These are phyloP conservation scores for Phocoena phocoena DNA, from an alignment of 2,113 vertebrate genomes.

Conservation along the genomic window DNA sequence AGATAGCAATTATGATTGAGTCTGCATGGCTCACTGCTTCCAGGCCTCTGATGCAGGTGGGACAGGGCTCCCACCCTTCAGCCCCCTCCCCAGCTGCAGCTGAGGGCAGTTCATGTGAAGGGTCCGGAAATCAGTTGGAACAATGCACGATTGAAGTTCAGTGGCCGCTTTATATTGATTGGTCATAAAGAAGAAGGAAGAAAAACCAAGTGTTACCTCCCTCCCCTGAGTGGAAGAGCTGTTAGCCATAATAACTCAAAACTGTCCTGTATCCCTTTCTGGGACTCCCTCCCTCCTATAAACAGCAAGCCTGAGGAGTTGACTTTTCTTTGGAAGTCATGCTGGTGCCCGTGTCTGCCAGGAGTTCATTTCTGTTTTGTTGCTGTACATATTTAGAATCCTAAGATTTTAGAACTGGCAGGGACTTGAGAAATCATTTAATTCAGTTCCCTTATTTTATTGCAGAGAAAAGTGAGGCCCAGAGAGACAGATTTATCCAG, in stretches of 20 bases:
- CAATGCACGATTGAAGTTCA: conserved; percentile 68
- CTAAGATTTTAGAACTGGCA: neutral
- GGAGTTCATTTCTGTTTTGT: conserved; percentile 28
- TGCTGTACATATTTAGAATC: neutral
- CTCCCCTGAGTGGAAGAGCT: neutral
- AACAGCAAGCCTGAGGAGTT: neutral
- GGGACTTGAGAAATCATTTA: conserved; percentile 25
- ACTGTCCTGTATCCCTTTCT: neutral
- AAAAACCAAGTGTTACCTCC: conserved; percentile 1
- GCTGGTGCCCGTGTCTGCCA: neutral
- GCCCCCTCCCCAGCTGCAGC: conserved; percentile 22
- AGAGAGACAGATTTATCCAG: neutral
- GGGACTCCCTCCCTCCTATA: neutral
- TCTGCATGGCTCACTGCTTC: conserved; percentile 54
- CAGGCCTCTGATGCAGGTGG: neutral
- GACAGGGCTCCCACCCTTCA: neutral
- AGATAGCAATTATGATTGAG: conserved; percentile 77
- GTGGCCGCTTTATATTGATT: conserved; percentile 34
- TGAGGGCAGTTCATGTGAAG: neutral
- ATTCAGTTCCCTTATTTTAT: neutral
- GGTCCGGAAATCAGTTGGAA: conserved; percentile 64
- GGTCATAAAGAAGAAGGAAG: conserved; percentile 38
- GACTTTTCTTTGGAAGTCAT: conserved; percentile 35
- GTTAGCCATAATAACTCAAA: conserved; percentile 26
- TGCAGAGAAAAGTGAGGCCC: conserved; percentile 33